Base-by-base conservation (phyloP, 2,888 invertebrate species). In the Cenopis cana region DNA sequence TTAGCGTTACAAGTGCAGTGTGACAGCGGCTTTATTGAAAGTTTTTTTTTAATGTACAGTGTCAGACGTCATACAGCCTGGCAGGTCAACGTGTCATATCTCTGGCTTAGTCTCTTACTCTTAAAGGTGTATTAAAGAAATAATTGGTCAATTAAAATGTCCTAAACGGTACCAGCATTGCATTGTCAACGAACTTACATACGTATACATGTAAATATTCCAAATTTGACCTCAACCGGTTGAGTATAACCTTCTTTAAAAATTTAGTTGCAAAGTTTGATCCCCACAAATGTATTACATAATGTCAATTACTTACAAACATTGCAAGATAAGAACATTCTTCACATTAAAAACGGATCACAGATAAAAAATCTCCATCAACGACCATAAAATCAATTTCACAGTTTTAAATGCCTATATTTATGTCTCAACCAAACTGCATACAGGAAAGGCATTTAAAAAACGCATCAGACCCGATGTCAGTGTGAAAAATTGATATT, bases 401-500 rank as follows among this genome's bases (percentile, higher is more conserved):
- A 12, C 38, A 46, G 60, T 38, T 70, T 65, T 65, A 70, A 70
- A 70, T 60, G 60, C 54, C 65, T 49, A 70, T 65, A 65, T 70
- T 46, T 70, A 65, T 65, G 70, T 70, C 70, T 65, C 55, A 66
- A 66, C 59, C 33, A 46, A 54, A 33, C 65, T 60, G 65, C 71
- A 71, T 59, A 12, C 65, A 36, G 65, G 9, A 46, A 55, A 24
- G 29, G 38, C 55, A 33, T 55, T 56, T 66, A 76, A 78, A 79
- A 76, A 75, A 73, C 72, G 77, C 79, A 79, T 79, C 64, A 77
- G 78, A 76, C 70, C 73, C 74, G 74, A 86, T 82, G 82, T 86
- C 85, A 85, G 83, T 81, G 81, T 89, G 88, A 89, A 88, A 89
- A 86, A 89, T 88, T 82, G 86, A 77, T 87, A 83, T 88, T 87